Evolutionary conservation across 2,888 invertebrate genomes (phyloP), one percentile per base, ranked within the genome.

Genomic region (Clunio marinus): DNA sequence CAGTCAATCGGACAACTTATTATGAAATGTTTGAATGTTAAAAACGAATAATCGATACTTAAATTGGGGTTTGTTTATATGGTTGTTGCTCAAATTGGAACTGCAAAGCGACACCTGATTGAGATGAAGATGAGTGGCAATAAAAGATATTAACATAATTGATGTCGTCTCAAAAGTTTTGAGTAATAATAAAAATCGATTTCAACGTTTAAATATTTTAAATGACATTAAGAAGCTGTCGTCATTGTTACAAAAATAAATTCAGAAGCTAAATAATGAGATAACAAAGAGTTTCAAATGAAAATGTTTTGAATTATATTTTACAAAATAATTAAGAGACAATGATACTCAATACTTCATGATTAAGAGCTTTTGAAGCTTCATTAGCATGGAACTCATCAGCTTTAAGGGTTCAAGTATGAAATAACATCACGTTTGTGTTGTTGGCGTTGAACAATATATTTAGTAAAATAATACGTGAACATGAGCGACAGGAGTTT

Each of bases 111-210:
- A 60, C 60, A 60, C 22, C 60, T 60, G n/a, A 60, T 15, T 25
- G 51, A 24, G 51, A 5, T 7, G 37, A n/a, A n/a, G n/a, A n/a
- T n/a, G n/a, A n/a, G n/a, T n/a, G n/a, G 32, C 37, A 27, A 60
- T 60, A 60, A 60, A 60, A 24, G 13, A 60, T 35, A 60, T 37
- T 60, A 60, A 60, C 28, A 57, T 57, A 57, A 57, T 57, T 57
- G 57, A 57, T 57, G 25, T 45, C 45, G 15, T n/a, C 8, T 15
- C 4, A 17, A 45, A 32, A 10, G 32, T 10, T 10, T 32, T 32
- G 4, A 7, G 4, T 10, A 4, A 32, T 32, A 32, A 32, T 32
- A 5, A 32, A 32, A 13, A 8, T 5, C 35, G 13, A 13, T 32
- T 13, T 32, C 7, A 32, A 32, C 35, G 5, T 32, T 32, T 32